phyloP scores from a whole-genome alignment of 1,140 invertebrate species.

The Brachionus paranguensis region DNA sequence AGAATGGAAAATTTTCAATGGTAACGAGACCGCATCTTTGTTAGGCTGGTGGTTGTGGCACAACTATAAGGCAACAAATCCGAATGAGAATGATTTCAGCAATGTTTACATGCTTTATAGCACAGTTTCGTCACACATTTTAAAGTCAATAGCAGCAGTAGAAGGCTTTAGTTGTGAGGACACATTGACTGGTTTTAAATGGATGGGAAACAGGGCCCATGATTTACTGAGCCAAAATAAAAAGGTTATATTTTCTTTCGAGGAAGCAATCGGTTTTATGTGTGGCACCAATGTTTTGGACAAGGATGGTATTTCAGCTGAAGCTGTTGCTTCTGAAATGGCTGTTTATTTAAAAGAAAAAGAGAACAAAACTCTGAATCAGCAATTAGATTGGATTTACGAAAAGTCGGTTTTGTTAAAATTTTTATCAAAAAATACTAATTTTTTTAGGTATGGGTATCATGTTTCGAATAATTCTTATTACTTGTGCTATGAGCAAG shows the following conservation, averaged over 20 bases:
- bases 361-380: background rate
- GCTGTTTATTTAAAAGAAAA: slow-evolving; percentile 64
- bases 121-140: slow-evolving; percentile 92
- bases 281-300: slow-evolving; percentile 66
- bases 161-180: slow-evolving; percentile 71
- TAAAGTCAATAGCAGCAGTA: slow-evolving; percentile 71
- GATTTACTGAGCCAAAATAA: slow-evolving; percentile 65
- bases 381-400: slow-evolving; percentile 74
- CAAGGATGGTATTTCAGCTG: slow-evolving; percentile 89
- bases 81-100: slow-evolving; percentile 37
- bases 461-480: slow-evolving; percentile 81
- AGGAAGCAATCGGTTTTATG: slow-evolving; percentile 85
- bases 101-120: slow-evolving; percentile 76
- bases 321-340: slow-evolving; percentile 70
- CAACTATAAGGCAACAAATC: slow-evolving; percentile 25
- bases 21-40: slow-evolving; percentile 91
- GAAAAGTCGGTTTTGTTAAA: slow-evolving; percentile 57
- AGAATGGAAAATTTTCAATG: slow-evolving; percentile 83
- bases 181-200: slow-evolving; percentile 97
- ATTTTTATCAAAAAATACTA: background rate
- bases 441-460: slow-evolving; percentile 65
- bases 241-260: slow-evolving; percentile 83
- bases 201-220: slow-evolving; percentile 87
- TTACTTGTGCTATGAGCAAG: slow-evolving; percentile 73
- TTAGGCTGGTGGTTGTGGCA: slow-evolving; percentile 85